Base-by-base conservation (phyloP, 2,888 invertebrate species). In the Sclerodermus sp. region DNA sequence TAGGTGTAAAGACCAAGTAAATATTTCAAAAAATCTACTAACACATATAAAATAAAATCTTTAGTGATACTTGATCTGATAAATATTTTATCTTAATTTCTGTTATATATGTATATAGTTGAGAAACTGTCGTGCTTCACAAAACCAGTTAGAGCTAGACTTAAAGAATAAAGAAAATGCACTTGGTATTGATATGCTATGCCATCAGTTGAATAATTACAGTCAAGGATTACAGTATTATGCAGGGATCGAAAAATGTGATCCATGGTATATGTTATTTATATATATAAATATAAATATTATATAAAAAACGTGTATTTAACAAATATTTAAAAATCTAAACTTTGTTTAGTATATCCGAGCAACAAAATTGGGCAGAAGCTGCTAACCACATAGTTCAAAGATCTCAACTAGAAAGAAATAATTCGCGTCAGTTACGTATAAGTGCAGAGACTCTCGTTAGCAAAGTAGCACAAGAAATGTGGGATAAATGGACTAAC, bases 101-200 rank as follows among this genome's bases (percentile, higher is more conserved):
- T n/a, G n/a, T n/a, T n/a, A n/a, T n/a, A n/a, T n/a, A n/a, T n/a
- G n/a, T n/a, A n/a, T n/a, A 16, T 18, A 91, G 81, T 80, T 90
- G 10, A 82, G 87, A 68, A 89, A 89, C 73, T 88, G 87, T 64
- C 85, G 91, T 68, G 89, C 88, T 4, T 87, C 89, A 8, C 90
- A 92, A 72, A 91, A 94, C 79, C 90, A 93, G 75, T 81, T 96
- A 51, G 96, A 96, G 81, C 85, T 89, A 1, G 96, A 96, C 78
- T 85, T 93, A 54, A 84, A 87, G 41, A 91, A 92, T 76, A 96
- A 96, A 80, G 93, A 93, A 78, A 87, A 87, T 41, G 91, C 95
- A 10, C 83, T 93, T 49, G 90, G 90, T 12, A 91, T 92, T 45
- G 93, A 94, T 79, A 85, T 86, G 32, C 85, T 90, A 79, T 93